Evolutionary conservation across 2,797 vertebrate genomes (phyloP).

Genomic region (Lemur catta): DNA sequence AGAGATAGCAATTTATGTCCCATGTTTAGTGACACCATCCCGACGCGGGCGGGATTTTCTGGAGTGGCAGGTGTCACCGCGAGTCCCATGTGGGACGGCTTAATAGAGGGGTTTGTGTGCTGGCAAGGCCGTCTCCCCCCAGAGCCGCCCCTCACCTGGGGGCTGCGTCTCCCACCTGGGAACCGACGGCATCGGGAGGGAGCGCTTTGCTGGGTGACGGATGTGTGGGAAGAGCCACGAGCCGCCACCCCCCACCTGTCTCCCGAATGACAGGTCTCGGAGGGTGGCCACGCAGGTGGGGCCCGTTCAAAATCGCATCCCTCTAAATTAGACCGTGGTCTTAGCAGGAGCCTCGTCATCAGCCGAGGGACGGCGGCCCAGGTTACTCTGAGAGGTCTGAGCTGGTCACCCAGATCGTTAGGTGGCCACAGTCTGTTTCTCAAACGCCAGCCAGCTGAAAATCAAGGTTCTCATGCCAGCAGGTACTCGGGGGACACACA

Average conservation of each 20-base stretch:
- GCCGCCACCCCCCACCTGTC: no score
- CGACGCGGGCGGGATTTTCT: slow-evolving; percentile 3
- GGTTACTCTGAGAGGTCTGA: not conserved
- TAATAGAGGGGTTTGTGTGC: not conserved
- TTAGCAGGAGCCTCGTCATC: rapidly evolving
- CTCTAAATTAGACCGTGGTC: not conserved
- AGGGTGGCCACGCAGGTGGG: rapidly evolving
- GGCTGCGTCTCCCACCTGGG: not conserved
- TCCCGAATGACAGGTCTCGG: not conserved
- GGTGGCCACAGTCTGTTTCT: not conserved
- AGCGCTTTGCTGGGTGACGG: not conserved
- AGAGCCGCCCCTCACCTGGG: not conserved
- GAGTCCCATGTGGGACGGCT: not conserved
- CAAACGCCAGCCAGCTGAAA: not conserved
- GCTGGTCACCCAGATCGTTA: not conserved
- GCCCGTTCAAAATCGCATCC: not conserved
- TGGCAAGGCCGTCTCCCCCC: not conserved
- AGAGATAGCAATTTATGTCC: not conserved
- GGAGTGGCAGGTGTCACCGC: slow-evolving; percentile 16
- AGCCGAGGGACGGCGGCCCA: not conserved
- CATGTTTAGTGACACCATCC: not conserved
- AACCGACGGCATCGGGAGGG: not conserved
- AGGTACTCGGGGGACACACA: not conserved
- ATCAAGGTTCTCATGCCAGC: rapidly evolving
- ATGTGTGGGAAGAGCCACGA: not conserved